Conservation (phyloP, 1,140 invertebrate genomes). For the Gryon sp. region DNA sequence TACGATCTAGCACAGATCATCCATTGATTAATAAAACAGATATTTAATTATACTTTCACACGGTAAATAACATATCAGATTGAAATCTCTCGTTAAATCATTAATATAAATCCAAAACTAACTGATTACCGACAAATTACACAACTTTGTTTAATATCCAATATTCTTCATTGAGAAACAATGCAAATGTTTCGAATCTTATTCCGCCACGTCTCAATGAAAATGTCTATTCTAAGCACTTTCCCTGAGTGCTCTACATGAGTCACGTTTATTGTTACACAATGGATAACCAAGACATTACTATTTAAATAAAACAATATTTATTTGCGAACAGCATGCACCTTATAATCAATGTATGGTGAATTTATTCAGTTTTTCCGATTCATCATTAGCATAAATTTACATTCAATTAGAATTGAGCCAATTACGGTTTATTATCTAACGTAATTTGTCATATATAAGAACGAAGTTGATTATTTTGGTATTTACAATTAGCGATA, state of each 20-base stretch:
- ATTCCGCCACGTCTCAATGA: constrained; percentile 48
- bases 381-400: constrained; percentile 34
- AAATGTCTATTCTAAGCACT: constrained; percentile 51
- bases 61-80: too few species aligned
- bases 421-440: too few species aligned
- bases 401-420: constrained; percentile 11
- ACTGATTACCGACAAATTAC: constrained; percentile 41
- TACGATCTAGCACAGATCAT: too few species aligned
- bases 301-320: constrained; percentile 37
- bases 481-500: too few species aligned
- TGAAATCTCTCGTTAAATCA: too few species aligned
- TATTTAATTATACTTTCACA: too few species aligned
- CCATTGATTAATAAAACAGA: too few species aligned
- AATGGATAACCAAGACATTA: constrained; percentile 25
- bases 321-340: constrained; percentile 22
- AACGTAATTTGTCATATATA: too few species aligned
- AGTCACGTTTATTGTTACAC: constrained; percentile 44
- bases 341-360: constrained; percentile 29
- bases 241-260: constrained; percentile 50
- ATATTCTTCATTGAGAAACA: constrained; percentile 38
- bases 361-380: constrained; percentile 34
- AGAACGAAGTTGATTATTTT: too few species aligned
- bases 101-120: constrained; percentile 1
- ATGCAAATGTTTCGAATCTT: constrained; percentile 35
- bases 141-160: constrained; percentile 10